phyloP scores from a whole-genome alignment of 1,140 invertebrate genomes.

The Lasaia peninsularis region DNA sequence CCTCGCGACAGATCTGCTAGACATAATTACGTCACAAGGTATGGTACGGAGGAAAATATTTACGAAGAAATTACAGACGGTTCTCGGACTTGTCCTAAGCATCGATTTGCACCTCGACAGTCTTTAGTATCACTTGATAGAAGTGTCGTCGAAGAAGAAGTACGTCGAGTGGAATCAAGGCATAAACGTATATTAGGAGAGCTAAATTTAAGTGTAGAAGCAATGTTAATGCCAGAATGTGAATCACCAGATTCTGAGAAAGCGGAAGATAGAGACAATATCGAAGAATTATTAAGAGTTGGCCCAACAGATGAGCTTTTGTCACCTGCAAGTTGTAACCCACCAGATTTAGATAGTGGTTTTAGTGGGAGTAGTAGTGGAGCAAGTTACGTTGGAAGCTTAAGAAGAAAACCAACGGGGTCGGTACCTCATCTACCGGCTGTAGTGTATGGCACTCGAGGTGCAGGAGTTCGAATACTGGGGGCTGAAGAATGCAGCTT shows the following conservation, averaged over 20 bases:
- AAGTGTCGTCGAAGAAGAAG: conserved; percentile 88
- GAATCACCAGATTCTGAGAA: conserved; percentile 69
- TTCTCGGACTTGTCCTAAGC: conserved; percentile 74
- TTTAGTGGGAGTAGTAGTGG: conserved; percentile 89
- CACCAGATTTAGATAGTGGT: conserved; percentile 86
- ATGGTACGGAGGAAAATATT: conserved; percentile 91
- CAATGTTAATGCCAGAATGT: conserved; percentile 88
- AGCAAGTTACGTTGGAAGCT: conserved; percentile 84
- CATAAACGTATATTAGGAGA: conserved; percentile 90
- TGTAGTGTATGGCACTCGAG: conserved; percentile 72
- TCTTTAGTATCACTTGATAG: conserved; percentile 80
- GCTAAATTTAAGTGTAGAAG: conserved; percentile 91
- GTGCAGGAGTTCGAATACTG: conserved; percentile 59
- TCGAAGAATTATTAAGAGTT: conserved; percentile 83
- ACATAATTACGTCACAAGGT: conserved; percentile 86
- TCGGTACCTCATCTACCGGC: conserved; percentile 75
- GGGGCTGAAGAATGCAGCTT: conserved; percentile 59
- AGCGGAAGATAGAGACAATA: conserved; percentile 77
- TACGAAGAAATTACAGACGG: conserved; percentile 90
- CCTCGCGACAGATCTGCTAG: conserved; percentile 62
- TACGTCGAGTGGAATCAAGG: conserved; percentile 85
- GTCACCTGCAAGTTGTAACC: conserved; percentile 81
- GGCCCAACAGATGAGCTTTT: conserved; percentile 85
- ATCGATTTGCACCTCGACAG: conserved; percentile 65
- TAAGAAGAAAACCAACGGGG: conserved; percentile 77